Percentiles rank a stretch among this genome's conserved stretches.
Conservation (phyloP, 2,797 vertebrate species). For the Aulostomus chinensis region DNA sequence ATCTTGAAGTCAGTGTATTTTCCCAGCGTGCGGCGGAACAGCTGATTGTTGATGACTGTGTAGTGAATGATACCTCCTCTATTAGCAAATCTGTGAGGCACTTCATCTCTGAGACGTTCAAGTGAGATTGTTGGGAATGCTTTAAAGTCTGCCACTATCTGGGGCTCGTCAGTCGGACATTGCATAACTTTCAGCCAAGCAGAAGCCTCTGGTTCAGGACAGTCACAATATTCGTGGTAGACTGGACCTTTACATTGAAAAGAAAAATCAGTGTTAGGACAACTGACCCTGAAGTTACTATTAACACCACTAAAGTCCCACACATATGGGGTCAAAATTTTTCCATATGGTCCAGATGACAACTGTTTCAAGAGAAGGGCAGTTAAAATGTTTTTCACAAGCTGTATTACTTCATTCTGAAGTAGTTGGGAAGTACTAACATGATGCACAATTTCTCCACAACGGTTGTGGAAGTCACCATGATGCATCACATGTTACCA, state of each 20-base stretch:
- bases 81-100: constrained; percentile 83
- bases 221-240: constrained; percentile 92
- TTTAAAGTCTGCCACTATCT: constrained; percentile 84
- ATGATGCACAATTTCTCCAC: too few species aligned
- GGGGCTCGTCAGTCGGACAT: constrained; percentile 85
- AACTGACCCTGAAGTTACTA: too few species aligned
- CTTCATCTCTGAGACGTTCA: constrained; percentile 82
- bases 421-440: too few species aligned
- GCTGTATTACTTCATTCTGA: too few species aligned
- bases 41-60: constrained; percentile 81
- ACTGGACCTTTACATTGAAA: constrained; percentile 80
- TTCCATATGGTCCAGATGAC: too few species aligned
- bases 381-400: too few species aligned
- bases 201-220: constrained; percentile 80
- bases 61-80: constrained; percentile 92
- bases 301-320: too few species aligned
- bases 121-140: constrained; percentile 86
- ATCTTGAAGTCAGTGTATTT: constrained; percentile 97
- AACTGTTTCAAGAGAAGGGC: too few species aligned
- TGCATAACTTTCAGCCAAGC: constrained; percentile 82
- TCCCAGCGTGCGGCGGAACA: constrained; percentile 87
- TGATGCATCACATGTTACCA: too few species aligned
- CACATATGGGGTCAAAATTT: too few species aligned
- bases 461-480: too few species aligned
- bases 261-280: neutral